Base-by-base conservation (phyloP, 1,140 invertebrate species). In the Antheraea pernyi region DNA sequence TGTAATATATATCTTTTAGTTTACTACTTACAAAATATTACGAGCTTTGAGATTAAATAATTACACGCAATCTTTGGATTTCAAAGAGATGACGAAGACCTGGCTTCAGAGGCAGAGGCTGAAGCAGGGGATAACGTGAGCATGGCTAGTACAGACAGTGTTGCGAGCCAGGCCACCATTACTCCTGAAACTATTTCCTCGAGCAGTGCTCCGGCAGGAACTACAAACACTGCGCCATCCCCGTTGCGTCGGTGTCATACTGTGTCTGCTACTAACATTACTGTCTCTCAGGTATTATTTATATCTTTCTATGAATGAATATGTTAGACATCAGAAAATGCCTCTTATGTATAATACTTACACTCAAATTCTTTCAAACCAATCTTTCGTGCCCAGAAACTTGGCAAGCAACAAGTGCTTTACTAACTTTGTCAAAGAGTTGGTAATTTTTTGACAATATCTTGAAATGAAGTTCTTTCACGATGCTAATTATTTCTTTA, bases 101-200 rank as follows among this genome's bases (percentile, higher is more conserved):
- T 78, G 11, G 68, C 59, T 19, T 82, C 87, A 7, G 85, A 88
- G 36, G 79, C 67, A 0, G 86, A 91, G 60, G 82, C 62, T 0
- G 86, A 86, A 0, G 77, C 68, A 11, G 79, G 73, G 0, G 78
- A 76, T 16, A 83, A 79, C 16, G 72, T 61, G 0, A 93, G 93
- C 71, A 88, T 86, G 0, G 79, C 76, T 1, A 89, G 84, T 63
- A 83, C 75, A 0, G 75, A 77, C 18, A 93, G 92, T 72, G 81
- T 79, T 9, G 84, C 85, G 9, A 91, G 84, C 37, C 91, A 91
- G 22, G 85, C 91, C 5, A 88, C 75, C 13, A 78, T 83, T 19
- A 83, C 85, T 7, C 85, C 81, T 13, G 88, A 83, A 67, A 87
- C 78, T 0, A 81, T 83, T 39, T 89, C 89, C 0, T 75, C 86